These are phyloP conservation scores for Myzus persicae DNA, from an alignment of 1,140 invertebrate genomes.

Conservation along the genomic window DNA sequence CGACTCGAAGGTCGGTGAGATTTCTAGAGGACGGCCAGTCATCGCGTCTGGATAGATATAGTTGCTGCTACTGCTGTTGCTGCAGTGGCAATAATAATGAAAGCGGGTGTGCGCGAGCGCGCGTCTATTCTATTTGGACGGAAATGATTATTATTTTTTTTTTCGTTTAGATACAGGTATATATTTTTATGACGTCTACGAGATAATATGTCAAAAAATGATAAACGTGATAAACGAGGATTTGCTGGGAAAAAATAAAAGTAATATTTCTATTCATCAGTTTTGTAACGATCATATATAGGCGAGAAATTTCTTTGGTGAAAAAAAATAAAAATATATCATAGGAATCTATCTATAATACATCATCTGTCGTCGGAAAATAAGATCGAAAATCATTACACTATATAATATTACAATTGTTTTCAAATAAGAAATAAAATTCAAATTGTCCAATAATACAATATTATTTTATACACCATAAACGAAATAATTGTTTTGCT, in stretches of 20 bases:
- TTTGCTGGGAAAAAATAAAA: conserved; percentile 36
- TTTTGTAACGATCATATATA: background rate
- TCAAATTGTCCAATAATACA: background rate
- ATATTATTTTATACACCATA: background rate
- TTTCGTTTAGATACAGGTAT: background rate
- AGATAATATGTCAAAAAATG: conserved; percentile 35
- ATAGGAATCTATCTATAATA: background rate
- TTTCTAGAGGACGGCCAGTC: conserved; percentile 57
- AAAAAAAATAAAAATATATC: background rate
- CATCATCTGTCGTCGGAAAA: background rate
- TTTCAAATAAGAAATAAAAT: background rate
- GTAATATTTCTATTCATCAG: conserved; percentile 36
- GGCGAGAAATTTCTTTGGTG: background rate
- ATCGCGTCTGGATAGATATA: conserved; percentile 35
- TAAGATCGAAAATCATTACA: background rate
- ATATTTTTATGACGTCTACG: background rate
- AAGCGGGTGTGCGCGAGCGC: conserved; percentile 31
- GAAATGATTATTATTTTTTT: conserved; percentile 53
- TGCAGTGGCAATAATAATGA: conserved; percentile 29
- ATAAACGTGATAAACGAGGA: conserved; percentile 44
- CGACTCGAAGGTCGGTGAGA: conserved; percentile 48
- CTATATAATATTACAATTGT: background rate
- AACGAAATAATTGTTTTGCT: background rate
- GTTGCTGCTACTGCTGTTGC: background rate
- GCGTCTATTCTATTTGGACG: conserved; percentile 40